A percentile compares a stretch with the other conserved stretches of the same genome.
Evolutionary conservation across 2,797 vertebrate species (phyloP).

Genomic region (Danionella dracula): DNA sequence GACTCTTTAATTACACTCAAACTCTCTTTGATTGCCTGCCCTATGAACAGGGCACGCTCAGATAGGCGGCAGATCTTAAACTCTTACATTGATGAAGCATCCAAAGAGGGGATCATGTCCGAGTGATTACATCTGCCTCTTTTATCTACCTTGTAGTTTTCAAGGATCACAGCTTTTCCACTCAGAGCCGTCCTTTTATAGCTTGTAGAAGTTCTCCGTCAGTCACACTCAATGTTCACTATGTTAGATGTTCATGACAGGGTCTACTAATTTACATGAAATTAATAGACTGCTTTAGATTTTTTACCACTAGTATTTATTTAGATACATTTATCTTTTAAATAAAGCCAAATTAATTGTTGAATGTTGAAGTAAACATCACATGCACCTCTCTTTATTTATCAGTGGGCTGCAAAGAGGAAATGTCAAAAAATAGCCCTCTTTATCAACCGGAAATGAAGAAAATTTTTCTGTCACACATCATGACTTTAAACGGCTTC

Average conservation of each 20-base stretch:
- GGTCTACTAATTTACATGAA: no score
- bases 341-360: no score
- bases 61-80: slow-evolving; percentile 14
- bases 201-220: no score
- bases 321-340: no score
- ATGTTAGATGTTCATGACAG: no score
- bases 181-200: no score
- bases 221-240: no score
- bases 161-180: not conserved
- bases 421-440: slow-evolving; percentile 49
- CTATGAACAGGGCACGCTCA: slow-evolving; percentile 17
- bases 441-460: slow-evolving; percentile 43
- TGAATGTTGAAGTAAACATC: no score
- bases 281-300: no score
- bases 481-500: not conserved
- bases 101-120: slow-evolving; percentile 35
- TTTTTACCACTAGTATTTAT: no score
- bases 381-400: no score
- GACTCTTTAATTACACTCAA: slow-evolving; percentile 37
- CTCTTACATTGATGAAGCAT: slow-evolving; percentile 34
- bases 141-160: not conserved
- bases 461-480: slow-evolving; percentile 5
- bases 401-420: slow-evolving; percentile 35
- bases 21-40: slow-evolving; percentile 37
- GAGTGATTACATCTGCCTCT: slow-evolving; percentile 17